These are phyloP conservation scores for Bovichtus variegatus DNA, from an alignment of 2,797 vertebrate species.

Conservation along the genomic window DNA sequence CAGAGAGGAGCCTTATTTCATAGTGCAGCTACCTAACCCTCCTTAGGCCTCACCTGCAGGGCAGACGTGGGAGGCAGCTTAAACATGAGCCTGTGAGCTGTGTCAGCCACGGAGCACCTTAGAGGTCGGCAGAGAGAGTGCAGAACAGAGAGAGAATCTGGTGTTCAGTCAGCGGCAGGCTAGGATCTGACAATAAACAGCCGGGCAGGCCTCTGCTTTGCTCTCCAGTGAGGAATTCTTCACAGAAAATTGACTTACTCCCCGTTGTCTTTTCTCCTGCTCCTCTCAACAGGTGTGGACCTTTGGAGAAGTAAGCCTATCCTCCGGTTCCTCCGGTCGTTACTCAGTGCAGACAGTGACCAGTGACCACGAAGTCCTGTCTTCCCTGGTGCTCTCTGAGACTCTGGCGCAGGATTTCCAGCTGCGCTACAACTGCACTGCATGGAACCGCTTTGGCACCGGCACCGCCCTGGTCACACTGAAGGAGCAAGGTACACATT, in stretches of 20 bases:
- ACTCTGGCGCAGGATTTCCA: constrained; percentile 88
- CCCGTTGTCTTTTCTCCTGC: constrained; percentile 19
- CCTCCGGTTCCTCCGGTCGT: constrained; percentile 87
- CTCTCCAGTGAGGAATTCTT: constrained; percentile 24
- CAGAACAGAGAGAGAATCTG: constrained; percentile 42
- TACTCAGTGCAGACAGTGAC: constrained; percentile 91
- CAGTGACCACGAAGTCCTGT: constrained; percentile 86
- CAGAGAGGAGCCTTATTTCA: constrained; percentile 64
- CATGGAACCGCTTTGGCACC: constrained; percentile 82
- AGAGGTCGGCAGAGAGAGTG: constrained; percentile 62
- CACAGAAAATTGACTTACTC: constrained; percentile 28
- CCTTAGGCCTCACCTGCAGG: constrained; percentile 76
- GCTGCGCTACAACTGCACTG: constrained; percentile 83
- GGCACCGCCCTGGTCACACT: constrained; percentile 78
- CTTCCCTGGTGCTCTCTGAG: constrained; percentile 89
- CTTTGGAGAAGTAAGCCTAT: constrained; percentile 89
- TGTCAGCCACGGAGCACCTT: constrained; percentile 53
- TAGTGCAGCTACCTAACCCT: constrained; percentile 66
- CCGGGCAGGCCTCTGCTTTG: constrained; percentile 1
- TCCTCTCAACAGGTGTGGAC: constrained; percentile 88
- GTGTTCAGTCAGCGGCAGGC: constrained; percentile 43
- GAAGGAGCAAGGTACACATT: constrained; percentile 78
- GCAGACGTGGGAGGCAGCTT: constrained; percentile 79
- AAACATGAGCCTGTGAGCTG: constrained; percentile 72
- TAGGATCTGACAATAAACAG: constrained; percentile 62